phyloP scores from a whole-genome alignment of 1,140 invertebrate genomes.

The Nylanderia fulva region DNA sequence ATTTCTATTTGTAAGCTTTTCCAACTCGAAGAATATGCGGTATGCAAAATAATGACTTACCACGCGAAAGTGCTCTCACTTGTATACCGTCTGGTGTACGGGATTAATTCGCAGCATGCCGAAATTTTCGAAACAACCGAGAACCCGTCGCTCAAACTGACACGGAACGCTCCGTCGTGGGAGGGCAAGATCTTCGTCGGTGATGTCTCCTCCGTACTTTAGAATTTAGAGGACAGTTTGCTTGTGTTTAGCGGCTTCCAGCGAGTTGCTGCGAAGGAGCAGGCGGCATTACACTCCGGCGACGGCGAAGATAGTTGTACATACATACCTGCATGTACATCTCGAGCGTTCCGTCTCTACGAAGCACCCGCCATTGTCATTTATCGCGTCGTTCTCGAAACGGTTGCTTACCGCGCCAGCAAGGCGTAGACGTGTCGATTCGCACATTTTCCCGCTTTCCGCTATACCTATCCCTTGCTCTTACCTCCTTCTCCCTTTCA shows the following conservation, averaged over 20 bases:
- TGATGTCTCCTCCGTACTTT: slow-evolving; percentile 53
- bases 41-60: slow-evolving; percentile 42
- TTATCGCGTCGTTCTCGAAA: slow-evolving; percentile 53
- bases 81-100: slow-evolving; percentile 34
- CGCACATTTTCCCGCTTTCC: slow-evolving; percentile 49
- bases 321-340: slow-evolving; percentile 49
- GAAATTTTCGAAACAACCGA: slow-evolving; percentile 56
- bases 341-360: slow-evolving; percentile 21
- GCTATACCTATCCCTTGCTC: slow-evolving; percentile 10
- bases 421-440: slow-evolving; percentile 54
- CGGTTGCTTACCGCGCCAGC: slow-evolving; percentile 14
- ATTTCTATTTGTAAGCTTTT: neutral
- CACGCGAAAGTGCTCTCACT: slow-evolving; percentile 44
- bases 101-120: slow-evolving; percentile 53
- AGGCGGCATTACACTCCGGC: slow-evolving; percentile 49
- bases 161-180: slow-evolving; percentile 15
- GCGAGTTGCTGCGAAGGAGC: slow-evolving; percentile 32
- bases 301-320: slow-evolving; percentile 51
- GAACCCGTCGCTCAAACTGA: slow-evolving; percentile 50
- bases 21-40: neutral
- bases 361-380: slow-evolving; percentile 41
- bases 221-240: slow-evolving; percentile 53
- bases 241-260: slow-evolving; percentile 61
- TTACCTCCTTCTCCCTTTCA: too few relatives aligned
- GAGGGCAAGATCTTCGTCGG: slow-evolving; percentile 33